A percentile compares a stretch with the other conserved stretches of the same genome.
Evolutionary conservation across 2,113 vertebrate genomes (phyloP).

Genomic region (Bostrychus sinensis): DNA sequence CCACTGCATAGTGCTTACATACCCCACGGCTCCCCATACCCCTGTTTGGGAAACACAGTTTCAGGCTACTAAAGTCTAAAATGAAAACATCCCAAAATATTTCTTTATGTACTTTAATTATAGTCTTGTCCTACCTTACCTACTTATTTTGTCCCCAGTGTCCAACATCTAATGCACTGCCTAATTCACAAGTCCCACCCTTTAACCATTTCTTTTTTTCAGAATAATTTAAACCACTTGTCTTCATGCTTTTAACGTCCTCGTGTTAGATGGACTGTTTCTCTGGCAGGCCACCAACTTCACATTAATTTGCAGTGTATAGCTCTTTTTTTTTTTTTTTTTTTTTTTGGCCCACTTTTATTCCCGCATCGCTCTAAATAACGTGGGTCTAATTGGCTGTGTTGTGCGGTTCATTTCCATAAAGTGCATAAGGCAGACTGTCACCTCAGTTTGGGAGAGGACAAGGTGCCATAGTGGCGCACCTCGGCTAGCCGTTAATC

Average conservation of each 20-base stretch:
- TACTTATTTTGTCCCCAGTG: slow-evolving; percentile 10
- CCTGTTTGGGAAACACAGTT: too few species aligned
- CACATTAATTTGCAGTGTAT: slow-evolving; percentile 77
- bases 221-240: slow-evolving; percentile 45
- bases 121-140: neutral
- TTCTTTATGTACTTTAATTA: neutral
- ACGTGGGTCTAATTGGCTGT: slow-evolving; percentile 81
- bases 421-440: slow-evolving; percentile 75
- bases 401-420: slow-evolving; percentile 83
- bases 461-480: slow-evolving; percentile 60
- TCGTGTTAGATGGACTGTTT: slow-evolving; percentile 53
- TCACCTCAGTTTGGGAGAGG: slow-evolving; percentile 70
- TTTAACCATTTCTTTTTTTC: slow-evolving; percentile 44
- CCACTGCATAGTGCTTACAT: too few species aligned
- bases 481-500: slow-evolving; percentile 77
- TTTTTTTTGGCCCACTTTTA: slow-evolving; percentile 69
- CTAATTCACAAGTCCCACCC: slow-evolving; percentile 19
- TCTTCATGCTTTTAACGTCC: slow-evolving; percentile 57
- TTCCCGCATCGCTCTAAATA: slow-evolving; percentile 79
- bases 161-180: slow-evolving; percentile 32
- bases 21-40: too few species aligned
- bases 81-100: neutral
- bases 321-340: too few species aligned
- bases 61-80: too few species aligned
- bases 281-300: slow-evolving; percentile 68